Conservation (phyloP, 2,797 vertebrate genomes). For the Acanthurus lineatus region DNA sequence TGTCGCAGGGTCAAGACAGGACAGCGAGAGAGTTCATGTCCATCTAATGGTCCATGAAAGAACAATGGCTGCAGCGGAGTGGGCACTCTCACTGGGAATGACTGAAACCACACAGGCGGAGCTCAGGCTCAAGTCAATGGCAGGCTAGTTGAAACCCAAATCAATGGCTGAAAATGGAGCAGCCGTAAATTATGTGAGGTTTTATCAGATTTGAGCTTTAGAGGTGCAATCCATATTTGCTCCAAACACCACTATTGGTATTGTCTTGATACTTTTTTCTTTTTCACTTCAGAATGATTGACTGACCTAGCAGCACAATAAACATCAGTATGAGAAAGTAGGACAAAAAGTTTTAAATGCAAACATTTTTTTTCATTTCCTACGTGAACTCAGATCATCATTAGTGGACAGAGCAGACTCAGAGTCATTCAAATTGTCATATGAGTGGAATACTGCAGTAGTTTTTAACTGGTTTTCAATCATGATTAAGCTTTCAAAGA, state of each 20-base stretch:
- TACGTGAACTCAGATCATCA: background rate
- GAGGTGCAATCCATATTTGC: background rate
- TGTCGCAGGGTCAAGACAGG: slow-evolving; percentile 83
- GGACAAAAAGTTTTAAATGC: background rate
- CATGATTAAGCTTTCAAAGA: slow-evolving; percentile 23
- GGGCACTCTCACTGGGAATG: slow-evolving; percentile 66
- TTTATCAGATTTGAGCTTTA: slow-evolving; percentile 13
- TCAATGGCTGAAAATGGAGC: slow-evolving; percentile 30
- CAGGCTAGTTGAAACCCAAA: background rate
- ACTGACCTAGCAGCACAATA: background rate
- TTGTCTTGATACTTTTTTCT: background rate
- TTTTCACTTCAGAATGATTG: slow-evolving; percentile 4
- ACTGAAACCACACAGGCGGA: slow-evolving; percentile 21
- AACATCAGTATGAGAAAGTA: background rate
- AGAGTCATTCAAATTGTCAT: slow-evolving; percentile 2
- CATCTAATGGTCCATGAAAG: slow-evolving; percentile 86
- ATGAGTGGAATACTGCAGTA: background rate
- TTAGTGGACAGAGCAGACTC: slow-evolving; percentile 1
- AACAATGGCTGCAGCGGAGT: slow-evolving; percentile 70
- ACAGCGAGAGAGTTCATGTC: slow-evolving; percentile 87
- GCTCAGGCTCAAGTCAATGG: slow-evolving; percentile 31
- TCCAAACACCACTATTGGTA: background rate
- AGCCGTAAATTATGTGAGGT: slow-evolving; percentile 7
- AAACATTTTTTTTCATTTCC: slow-evolving; percentile 4
- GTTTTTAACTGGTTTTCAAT: background rate